Conservation (phyloP, 2,888 invertebrate genomes). For the Tribolium freemani region DNA sequence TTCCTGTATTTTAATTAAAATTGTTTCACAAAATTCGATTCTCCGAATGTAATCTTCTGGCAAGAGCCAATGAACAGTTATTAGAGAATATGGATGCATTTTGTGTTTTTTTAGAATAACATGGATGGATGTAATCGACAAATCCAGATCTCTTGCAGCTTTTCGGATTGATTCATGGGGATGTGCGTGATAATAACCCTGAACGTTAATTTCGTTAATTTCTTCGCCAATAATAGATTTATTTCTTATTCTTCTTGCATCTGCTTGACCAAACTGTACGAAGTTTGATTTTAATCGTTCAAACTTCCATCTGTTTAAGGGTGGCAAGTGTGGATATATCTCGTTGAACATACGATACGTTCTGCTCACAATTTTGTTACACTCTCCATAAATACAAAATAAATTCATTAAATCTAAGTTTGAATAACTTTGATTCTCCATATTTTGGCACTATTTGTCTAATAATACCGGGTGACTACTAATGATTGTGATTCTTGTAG, state of each 20-base stretch:
- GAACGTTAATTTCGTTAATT: not conserved
- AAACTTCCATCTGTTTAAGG: no score
- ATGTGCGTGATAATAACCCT: not conserved
- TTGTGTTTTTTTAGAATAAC: not conserved
- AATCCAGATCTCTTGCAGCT: not conserved
- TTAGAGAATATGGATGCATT: not conserved
- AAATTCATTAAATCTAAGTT: no score
- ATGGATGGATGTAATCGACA: not conserved
- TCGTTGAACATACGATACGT: no score
- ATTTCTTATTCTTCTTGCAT: not conserved
- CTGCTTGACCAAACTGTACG: no score
- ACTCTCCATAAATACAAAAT: no score
- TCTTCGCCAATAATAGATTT: not conserved
- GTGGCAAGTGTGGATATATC: no score
- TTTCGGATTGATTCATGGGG: not conserved
- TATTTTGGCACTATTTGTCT: no score
- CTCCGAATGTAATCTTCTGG: not conserved
- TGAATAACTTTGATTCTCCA: no score
- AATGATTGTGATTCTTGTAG: no score
- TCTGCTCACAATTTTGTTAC: no score
- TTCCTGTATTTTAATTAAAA: not conserved
- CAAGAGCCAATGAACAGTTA: not conserved
- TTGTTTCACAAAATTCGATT: constrained; percentile 6
- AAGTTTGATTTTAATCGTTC: no score
- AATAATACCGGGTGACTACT: no score